These are phyloP conservation scores for Azemiops feae DNA, from an alignment of 2,113 vertebrate species.

Conservation along the genomic window DNA sequence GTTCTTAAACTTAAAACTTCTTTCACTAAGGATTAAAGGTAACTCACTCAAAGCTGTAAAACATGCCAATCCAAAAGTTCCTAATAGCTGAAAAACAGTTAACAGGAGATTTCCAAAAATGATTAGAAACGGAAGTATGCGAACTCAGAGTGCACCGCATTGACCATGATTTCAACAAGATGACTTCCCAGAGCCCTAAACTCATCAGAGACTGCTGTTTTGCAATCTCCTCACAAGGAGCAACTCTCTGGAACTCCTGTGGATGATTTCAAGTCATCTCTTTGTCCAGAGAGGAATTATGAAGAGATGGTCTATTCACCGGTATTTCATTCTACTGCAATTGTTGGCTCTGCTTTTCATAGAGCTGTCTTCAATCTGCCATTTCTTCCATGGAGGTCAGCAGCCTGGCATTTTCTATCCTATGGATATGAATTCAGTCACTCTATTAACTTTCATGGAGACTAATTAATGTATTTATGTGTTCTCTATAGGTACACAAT, in stretches of 20 bases:
- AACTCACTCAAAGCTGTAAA: not conserved
- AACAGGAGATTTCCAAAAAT: not conserved
- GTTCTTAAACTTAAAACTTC: not conserved
- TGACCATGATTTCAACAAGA: not conserved
- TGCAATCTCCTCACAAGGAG: not conserved
- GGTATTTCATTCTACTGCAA: not conserved
- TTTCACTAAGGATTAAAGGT: not conserved
- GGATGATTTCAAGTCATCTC: not conserved
- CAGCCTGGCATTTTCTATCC: not conserved
- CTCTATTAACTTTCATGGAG: not conserved
- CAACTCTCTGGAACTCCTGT: not conserved
- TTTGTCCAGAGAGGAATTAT: not conserved
- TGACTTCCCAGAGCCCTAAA: not conserved
- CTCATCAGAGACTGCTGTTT: not conserved
- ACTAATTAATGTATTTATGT: not conserved
- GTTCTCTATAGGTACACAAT: not conserved
- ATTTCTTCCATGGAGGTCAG: not conserved
- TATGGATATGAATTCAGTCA: not conserved
- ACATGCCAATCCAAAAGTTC: not conserved
- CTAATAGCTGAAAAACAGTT: not conserved
- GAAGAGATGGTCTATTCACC: not conserved
- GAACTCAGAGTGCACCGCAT: not conserved
- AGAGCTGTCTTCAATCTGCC: not conserved
- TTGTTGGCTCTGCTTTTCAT: not conserved
- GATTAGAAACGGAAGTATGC: not conserved